phyloP scores from a whole-genome alignment of 92 coral and sea anemone species.

The Epizoanthus ramosus region DNA sequence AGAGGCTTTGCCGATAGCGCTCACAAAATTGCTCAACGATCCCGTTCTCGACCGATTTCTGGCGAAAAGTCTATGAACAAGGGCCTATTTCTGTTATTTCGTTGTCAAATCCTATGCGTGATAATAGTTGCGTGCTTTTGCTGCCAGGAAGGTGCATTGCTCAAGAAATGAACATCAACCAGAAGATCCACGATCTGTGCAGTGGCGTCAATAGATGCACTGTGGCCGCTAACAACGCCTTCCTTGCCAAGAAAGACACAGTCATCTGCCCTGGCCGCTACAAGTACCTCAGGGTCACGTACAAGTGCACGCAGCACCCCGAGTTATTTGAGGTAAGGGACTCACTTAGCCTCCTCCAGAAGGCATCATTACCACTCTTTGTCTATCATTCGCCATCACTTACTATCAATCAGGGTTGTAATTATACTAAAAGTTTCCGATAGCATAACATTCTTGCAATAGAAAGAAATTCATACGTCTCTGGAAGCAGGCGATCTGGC shows the following conservation, averaged over 20 bases:
- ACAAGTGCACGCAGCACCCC: conserved; percentile 93
- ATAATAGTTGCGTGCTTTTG: neutral
- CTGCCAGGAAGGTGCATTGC: conserved; percentile 25
- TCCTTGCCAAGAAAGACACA: conserved; percentile 70
- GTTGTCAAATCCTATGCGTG: too few species aligned
- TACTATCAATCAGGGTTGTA: too few species aligned
- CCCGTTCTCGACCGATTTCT: too few species aligned
- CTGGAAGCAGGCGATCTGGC: too few species aligned
- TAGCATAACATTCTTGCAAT: too few species aligned
- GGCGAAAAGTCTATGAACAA: too few species aligned
- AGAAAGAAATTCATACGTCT: too few species aligned
- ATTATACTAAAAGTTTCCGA: too few species aligned
- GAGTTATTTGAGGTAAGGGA: conserved; percentile 68
- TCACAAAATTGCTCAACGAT: too few species aligned
- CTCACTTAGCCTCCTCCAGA: neutral
- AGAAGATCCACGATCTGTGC: conserved; percentile 84
- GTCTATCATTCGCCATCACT: neutral
- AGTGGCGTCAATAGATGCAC: conserved; percentile 83
- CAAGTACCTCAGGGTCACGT: conserved; percentile 86
- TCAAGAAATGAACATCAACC: conserved; percentile 37
- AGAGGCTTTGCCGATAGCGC: too few species aligned
- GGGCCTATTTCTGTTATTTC: too few species aligned
- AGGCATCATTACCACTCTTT: neutral
- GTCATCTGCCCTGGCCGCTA: conserved; percentile 84
- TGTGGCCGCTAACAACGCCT: conserved; percentile 82